Percentiles rank a stretch among this genome's conserved stretches.
phyloP scores from a whole-genome alignment of 2,888 invertebrate species.

The Zootermopsis nevadensis region DNA sequence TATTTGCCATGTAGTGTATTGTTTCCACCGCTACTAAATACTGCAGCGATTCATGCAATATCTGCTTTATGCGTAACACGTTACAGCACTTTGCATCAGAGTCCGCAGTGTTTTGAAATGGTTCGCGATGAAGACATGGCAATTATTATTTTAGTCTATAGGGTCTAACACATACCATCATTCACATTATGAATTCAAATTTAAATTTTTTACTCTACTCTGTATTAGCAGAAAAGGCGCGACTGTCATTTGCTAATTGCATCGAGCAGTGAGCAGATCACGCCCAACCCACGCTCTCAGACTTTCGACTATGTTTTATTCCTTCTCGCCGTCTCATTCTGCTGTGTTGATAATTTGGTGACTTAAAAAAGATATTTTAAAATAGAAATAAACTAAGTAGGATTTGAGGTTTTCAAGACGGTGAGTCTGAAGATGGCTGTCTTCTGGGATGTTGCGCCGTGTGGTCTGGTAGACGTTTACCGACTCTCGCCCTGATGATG shows the following conservation, averaged over 20 bases:
- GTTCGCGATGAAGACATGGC: constrained; percentile 24
- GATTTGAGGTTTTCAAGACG: too few species aligned
- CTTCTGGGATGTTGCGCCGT: too few species aligned
- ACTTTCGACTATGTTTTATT: background rate
- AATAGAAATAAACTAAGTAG: background rate
- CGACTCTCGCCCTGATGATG: too few species aligned
- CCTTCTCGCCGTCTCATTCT: background rate
- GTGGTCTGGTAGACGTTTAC: too few species aligned
- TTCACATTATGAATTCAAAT: constrained; percentile 36
- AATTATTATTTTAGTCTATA: constrained; percentile 38
- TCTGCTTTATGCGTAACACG: background rate
- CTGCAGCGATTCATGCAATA: background rate
- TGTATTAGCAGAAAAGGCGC: background rate
- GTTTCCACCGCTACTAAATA: background rate
- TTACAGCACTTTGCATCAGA: background rate
- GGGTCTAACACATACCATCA: constrained; percentile 16
- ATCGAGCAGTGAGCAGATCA: constrained; percentile 1
- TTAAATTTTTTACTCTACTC: constrained; percentile 36
- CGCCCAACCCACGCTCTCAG: background rate
- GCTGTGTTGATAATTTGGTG: background rate
- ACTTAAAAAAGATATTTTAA: background rate
- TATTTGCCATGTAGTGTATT: too few species aligned
- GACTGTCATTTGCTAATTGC: constrained; percentile 41
- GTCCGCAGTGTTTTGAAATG: background rate
- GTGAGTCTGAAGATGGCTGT: too few species aligned